Conservation (phyloP, 2,888 invertebrate genomes). For the Andrena minutula region DNA sequence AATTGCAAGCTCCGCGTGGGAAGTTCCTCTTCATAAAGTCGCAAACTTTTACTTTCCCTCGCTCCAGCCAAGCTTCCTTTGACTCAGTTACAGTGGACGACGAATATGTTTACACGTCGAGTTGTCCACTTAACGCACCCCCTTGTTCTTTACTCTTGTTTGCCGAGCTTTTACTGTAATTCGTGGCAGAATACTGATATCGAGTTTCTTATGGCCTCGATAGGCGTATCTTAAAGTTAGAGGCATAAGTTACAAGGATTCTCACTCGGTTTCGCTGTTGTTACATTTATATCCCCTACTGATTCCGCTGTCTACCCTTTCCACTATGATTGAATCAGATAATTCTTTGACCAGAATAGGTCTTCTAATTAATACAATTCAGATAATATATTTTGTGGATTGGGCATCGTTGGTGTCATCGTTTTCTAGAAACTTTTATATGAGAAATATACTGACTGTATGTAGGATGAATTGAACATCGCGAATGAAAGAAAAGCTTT, state of each 20-base stretch:
- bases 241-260: neutral
- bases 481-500: neutral
- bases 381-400: too few relatives aligned
- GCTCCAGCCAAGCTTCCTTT: neutral
- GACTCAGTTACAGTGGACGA: conserved; percentile 30
- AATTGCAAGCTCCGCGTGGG: conserved; percentile 40
- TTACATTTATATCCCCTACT: neutral
- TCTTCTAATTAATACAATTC: too few relatives aligned
- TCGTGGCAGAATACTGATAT: conserved; percentile 36
- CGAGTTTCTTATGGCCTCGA: conserved; percentile 21
- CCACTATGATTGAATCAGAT: neutral
- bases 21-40: conserved; percentile 4
- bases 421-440: too few relatives aligned
- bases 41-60: conserved; percentile 33
- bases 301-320: neutral
- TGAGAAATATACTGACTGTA: too few relatives aligned
- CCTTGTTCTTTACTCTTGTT: conserved; percentile 47
- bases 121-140: conserved; percentile 26
- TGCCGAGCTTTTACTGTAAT: conserved; percentile 70
- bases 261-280: neutral
- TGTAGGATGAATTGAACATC: neutral
- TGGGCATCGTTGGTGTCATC: too few relatives aligned
- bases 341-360: neutral
- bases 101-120: conserved; percentile 35
- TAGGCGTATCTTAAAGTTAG: conserved; percentile 10